Percentiles rank a stretch among this genome's conserved stretches.
Conservation (phyloP, 2,888 invertebrate species). For the Lingula anatina region DNA sequence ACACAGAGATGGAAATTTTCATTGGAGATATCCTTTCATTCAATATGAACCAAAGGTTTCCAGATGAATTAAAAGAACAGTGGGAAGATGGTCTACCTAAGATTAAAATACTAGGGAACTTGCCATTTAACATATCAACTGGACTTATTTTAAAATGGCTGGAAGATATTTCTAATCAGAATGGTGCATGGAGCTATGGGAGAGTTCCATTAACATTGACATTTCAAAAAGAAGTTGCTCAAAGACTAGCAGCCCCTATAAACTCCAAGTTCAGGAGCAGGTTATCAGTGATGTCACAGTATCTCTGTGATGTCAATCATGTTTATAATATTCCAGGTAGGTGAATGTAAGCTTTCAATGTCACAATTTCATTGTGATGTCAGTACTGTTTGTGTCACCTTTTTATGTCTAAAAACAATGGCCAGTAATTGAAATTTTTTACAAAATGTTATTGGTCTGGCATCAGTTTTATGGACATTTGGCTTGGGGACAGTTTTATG, state of each 20-base stretch:
- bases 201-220: constrained; percentile 85
- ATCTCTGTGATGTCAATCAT: constrained; percentile 77
- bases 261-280: constrained; percentile 71
- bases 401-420: too few species aligned
- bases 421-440: too few species aligned
- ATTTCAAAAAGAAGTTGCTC: constrained; percentile 96
- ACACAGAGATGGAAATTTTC: constrained; percentile 17
- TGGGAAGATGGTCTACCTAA: constrained; percentile 46
- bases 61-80: constrained; percentile 37
- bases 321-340: constrained; percentile 82
- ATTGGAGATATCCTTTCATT: constrained; percentile 44
- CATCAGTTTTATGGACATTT: too few species aligned
- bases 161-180: constrained; percentile 68
- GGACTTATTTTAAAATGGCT: constrained; percentile 87
- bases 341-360: too few species aligned
- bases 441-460: too few species aligned
- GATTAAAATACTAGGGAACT: constrained; percentile 66
- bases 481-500: too few species aligned
- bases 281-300: constrained; percentile 91
- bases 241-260: constrained; percentile 77
- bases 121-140: constrained; percentile 95
- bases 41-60: constrained; percentile 35
- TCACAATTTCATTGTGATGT: too few species aligned
- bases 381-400: too few species aligned
- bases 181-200: constrained; percentile 61